A percentile compares a stretch with the other conserved stretches of the same genome.
phyloP scores from a whole-genome alignment of 2,113 vertebrate species.

The Felis chaus region DNA sequence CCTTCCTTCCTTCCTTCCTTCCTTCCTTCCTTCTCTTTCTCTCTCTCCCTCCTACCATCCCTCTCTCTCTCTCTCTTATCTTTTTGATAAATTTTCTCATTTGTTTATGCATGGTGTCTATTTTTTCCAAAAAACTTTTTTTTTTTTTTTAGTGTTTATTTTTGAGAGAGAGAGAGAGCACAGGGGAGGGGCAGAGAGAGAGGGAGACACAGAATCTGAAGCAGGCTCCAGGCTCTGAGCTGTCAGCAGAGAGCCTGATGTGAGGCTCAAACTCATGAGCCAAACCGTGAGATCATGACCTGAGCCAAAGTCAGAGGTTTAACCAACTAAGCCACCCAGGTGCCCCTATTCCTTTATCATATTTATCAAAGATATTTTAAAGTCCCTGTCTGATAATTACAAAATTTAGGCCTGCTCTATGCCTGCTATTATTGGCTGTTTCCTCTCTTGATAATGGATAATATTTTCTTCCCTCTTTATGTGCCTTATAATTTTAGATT shows the following conservation, averaged over 20 bases:
- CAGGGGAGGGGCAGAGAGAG: too few relatives aligned
- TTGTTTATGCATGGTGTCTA: neutral
- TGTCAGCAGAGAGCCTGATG: too few relatives aligned
- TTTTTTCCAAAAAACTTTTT: neutral
- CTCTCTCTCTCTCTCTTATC: neutral
- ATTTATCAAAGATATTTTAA: neutral
- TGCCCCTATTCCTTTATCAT: neutral
- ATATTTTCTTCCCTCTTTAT: neutral
- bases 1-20: neutral
- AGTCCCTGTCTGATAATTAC: neutral
- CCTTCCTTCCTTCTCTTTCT: accelerated
- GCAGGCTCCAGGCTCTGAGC: too few relatives aligned
- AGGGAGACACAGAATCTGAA: too few relatives aligned
- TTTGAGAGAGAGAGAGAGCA: too few relatives aligned
- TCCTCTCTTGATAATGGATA: neutral
- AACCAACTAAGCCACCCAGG: too few relatives aligned
- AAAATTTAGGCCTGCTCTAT: neutral
- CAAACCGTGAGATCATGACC: too few relatives aligned
- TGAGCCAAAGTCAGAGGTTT: too few relatives aligned
- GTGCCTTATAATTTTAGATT: neutral
- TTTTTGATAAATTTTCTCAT: neutral
- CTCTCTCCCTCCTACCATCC: neutral
- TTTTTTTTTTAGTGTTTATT: too few relatives aligned
- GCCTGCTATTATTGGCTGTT: neutral
- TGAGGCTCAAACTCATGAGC: too few relatives aligned